Evolutionary conservation across 1,140 invertebrate genomes (phyloP), one percentile per base, ranked within the genome.

Genomic region (Diabrotica undecimpunctata): DNA sequence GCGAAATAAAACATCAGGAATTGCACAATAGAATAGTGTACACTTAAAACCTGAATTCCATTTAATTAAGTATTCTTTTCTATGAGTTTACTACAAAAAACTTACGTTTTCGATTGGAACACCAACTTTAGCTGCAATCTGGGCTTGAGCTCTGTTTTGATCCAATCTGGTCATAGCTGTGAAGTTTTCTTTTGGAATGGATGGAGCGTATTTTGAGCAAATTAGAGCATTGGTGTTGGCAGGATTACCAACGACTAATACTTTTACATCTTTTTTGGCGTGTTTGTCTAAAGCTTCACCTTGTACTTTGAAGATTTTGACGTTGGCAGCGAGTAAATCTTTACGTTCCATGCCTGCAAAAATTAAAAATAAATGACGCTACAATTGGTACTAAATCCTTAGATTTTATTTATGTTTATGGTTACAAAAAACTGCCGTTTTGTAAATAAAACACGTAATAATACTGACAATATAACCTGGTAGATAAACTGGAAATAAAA

Each of bases 221-320:
- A 99, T 95, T 8, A 97, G 82, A 12, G 97, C 97, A 84, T 99
- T 99, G 0, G 98, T 99, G 78, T 99, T 99, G 0, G 98, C 98
- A 55, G 98, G 98, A 81, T 99, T 99, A 46, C 98, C 98, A 75
- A 99, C 97, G 53, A 99, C 97, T 12, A 99, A 81, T 13, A 97
- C 92, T 82, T 98, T 98, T 12, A 98, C 94, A 77, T 90, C 90
- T 76, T 99, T 98, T 70, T 93, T 94, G 2, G 97, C 95, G 79
- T 88, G 87, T 79, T 96, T 89, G 68, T 99, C 92, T 0, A 99
- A 78, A 10, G 97, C 96, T 77, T 95, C 86, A 11, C 97, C 98
- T 83, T 93, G 91, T 46, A 89, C 90, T 82, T 98, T 98, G 80
- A 99, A 99, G 74, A 99, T 99, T 78, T 96, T 96, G 6, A 99